These are phyloP conservation scores for Microtus oregoni DNA, from an alignment of 2,113 vertebrate genomes.

Conservation along the genomic window DNA sequence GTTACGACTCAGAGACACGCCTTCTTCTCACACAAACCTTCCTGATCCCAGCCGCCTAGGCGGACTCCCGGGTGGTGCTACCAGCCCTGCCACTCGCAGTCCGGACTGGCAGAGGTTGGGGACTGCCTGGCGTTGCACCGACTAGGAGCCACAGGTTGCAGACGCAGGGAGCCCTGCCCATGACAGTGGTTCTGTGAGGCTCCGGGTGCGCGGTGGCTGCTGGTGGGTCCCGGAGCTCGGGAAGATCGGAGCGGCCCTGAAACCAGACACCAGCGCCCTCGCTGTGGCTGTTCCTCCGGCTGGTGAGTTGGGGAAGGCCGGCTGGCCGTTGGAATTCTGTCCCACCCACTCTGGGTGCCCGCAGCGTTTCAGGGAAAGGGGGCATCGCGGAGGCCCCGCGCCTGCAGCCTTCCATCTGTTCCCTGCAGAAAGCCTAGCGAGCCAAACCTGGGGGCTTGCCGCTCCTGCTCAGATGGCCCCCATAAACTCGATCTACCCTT, in stretches of 20 bases:
- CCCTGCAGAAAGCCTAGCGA: background rate
- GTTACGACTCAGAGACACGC: conserved; percentile 75
- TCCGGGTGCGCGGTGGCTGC: background rate
- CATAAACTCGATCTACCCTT: background rate
- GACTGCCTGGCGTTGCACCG: background rate
- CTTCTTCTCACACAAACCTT: conserved; percentile 70
- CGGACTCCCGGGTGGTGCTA: conserved; percentile 69
- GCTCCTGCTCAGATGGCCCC: background rate
- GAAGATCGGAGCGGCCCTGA: background rate
- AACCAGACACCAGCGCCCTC: conserved; percentile 48
- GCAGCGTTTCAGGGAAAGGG: background rate
- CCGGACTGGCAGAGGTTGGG: background rate
- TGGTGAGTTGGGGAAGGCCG: conserved; percentile 73
- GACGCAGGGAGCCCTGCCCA: background rate
- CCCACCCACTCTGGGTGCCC: background rate
- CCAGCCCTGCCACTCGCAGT: background rate
- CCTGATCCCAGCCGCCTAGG: conserved; percentile 34
- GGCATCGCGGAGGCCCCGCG: background rate
- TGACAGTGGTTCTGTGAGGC: background rate
- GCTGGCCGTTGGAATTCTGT: background rate
- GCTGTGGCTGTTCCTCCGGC: conserved; percentile 26
- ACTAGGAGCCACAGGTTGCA: conserved; percentile 59
- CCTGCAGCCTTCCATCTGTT: background rate
- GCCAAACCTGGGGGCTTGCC: accelerated
- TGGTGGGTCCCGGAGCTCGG: background rate